Evolutionary conservation across 1,140 invertebrate genomes (phyloP).

Genomic region (Habropoda laboriosa): DNA sequence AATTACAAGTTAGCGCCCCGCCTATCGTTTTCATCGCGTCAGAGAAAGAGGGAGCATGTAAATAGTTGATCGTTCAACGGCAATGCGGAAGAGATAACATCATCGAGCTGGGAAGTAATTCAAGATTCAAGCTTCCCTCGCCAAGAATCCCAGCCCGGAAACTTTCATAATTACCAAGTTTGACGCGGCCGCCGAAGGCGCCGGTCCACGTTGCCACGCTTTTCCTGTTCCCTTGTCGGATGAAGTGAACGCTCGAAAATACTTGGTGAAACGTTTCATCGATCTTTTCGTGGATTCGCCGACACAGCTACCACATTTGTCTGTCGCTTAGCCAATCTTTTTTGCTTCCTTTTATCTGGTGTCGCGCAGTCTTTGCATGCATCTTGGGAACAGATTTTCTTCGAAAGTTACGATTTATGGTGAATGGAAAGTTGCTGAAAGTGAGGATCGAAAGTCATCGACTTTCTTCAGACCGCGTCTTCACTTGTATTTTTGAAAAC

Average conservation of each 20-base stretch:
- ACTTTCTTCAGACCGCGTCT: too few relatives aligned
- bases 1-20: slow-evolving; percentile 3
- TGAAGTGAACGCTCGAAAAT: background rate
- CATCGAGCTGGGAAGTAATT: slow-evolving; percentile 38
- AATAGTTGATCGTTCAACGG: slow-evolving; percentile 24
- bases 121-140: slow-evolving; percentile 38
- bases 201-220: background rate
- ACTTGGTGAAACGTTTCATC: background rate
- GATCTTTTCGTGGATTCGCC: too few relatives aligned
- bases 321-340: background rate
- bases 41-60: slow-evolving; percentile 9
- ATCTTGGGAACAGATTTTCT: too few relatives aligned
- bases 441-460: too few relatives aligned
- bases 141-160: slow-evolving; percentile 59
- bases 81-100: slow-evolving; percentile 17
- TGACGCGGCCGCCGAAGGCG: slow-evolving; percentile 6
- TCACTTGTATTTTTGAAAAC: too few relatives aligned
- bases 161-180: slow-evolving; percentile 70
- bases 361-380: too few relatives aligned
- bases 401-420: too few relatives aligned
- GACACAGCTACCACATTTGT: too few relatives aligned
- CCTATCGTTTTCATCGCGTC: slow-evolving; percentile 22
- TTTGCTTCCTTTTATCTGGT: too few relatives aligned
- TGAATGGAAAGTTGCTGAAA: too few relatives aligned
- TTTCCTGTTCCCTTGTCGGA: background rate